Conservation (phyloP, 2,797 vertebrate species). For the Syndactyla subalaris region DNA sequence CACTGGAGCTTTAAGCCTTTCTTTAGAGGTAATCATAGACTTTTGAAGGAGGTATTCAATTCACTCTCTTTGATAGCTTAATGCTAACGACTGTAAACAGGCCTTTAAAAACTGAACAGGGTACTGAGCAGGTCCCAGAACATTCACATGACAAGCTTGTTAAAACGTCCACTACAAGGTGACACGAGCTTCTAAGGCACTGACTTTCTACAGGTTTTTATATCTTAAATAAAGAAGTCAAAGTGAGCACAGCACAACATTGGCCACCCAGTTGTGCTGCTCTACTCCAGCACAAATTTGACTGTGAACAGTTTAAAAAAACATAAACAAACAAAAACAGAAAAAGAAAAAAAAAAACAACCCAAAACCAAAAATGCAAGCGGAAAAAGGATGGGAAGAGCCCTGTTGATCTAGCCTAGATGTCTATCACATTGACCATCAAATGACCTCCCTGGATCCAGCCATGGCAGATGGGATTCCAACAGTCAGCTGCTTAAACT, state of each 20-base stretch:
- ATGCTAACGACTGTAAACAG: background rate
- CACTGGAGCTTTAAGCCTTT: background rate
- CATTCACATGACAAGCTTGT: background rate
- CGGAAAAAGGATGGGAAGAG: background rate
- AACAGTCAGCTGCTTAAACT: background rate
- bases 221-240: background rate
- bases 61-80: background rate
- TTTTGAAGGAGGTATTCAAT: background rate
- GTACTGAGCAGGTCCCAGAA: background rate
- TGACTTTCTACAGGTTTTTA: background rate
- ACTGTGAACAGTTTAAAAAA: background rate
- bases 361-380: no score
- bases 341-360: background rate
- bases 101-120: background rate
- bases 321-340: background rate
- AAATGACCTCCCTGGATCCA: background rate
- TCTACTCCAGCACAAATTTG: background rate
- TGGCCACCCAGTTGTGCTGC: accelerated
- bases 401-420: background rate
- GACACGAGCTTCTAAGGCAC: background rate
- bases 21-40: background rate
- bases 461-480: background rate
- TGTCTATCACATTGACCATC: background rate
- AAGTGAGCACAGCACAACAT: background rate
- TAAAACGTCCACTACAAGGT: background rate